Evolutionary conservation across 2,797 vertebrate genomes (phyloP), one percentile per base, ranked within the genome.

Genomic region (Lates japonicus): DNA sequence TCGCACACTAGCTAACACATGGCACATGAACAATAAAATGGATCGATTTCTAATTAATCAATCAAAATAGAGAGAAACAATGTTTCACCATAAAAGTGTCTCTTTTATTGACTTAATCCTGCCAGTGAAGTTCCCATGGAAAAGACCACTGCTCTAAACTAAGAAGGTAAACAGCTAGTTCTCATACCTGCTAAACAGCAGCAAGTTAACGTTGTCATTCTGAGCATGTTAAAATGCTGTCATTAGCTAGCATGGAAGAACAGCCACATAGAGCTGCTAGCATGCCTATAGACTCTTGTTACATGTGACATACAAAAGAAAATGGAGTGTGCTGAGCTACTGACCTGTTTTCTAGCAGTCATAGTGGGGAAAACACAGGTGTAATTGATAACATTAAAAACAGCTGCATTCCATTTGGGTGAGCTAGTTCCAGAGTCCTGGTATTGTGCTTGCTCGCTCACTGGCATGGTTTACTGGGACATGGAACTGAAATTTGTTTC

Each of bases 341-440:
- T 61, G 33, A 52, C 46, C 48, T 31, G 10, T 39, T 29, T 20
- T 9, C 48, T 41, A 16, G 8, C 41, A 54, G 14, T 39, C 61
- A 35, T 17, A 16, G 61, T 29, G 20, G 51, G 17, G 35, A 35
- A 35, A 46, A 5, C n/a, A 35, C 20, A 63, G 51, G 41, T 64
- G 17, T 33, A 59, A 44, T 13, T 54, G 37, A 73, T 54, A 73
- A 54, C 22, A 54, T 52, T 20, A 51, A 62, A 51, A 72, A 42
- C 13, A 11, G 11, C 35, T 19, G n/a, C 70, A 62, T 72, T 72
- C 46, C 70, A 72, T 62, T 41, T 1, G n/a, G 35, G 22, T 72
- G 48, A 62, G 35, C 17, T 52, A 31, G 6, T n/a, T 42, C 7
- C 67, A 69, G 8, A 25, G 52, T 44, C 17, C 16, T n/a, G 22